These are phyloP conservation scores for Lontra canadensis DNA, from an alignment of 2,113 vertebrate genomes.

Conservation along the genomic window DNA sequence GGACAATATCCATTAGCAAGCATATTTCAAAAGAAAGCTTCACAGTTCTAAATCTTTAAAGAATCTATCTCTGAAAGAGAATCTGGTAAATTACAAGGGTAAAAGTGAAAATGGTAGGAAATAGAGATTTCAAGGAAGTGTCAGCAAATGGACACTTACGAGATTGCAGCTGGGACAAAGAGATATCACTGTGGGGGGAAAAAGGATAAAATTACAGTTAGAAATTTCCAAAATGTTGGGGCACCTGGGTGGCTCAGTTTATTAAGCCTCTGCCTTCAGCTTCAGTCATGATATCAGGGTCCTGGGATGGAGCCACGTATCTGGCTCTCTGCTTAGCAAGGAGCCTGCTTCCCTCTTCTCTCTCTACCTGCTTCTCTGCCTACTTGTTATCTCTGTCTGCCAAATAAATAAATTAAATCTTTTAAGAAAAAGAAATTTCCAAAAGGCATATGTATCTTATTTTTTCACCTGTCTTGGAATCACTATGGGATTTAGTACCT, in stretches of 20 bases:
- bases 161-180: not conserved
- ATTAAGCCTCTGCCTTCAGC: too few species aligned
- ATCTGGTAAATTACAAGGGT: not conserved
- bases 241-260: too few species aligned
- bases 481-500: not conserved
- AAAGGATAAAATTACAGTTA: not conserved
- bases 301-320: too few species aligned
- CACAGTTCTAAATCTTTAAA: not conserved
- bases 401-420: too few species aligned
- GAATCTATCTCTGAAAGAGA: not conserved
- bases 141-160: not conserved
- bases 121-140: not conserved
- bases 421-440: not conserved
- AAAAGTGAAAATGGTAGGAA: not conserved
- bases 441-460: not conserved
- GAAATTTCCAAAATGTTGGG: not conserved
- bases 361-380: too few species aligned
- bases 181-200: not conserved
- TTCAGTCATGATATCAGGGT: too few species aligned
- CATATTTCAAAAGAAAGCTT: not conserved
- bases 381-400: too few species aligned
- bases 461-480: not conserved
- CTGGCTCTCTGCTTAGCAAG: too few species aligned
- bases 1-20: not conserved
- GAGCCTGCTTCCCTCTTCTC: too few species aligned